These are phyloP conservation scores for Furcula furcula DNA, from an alignment of 2,888 invertebrate genomes.

Conservation along the genomic window DNA sequence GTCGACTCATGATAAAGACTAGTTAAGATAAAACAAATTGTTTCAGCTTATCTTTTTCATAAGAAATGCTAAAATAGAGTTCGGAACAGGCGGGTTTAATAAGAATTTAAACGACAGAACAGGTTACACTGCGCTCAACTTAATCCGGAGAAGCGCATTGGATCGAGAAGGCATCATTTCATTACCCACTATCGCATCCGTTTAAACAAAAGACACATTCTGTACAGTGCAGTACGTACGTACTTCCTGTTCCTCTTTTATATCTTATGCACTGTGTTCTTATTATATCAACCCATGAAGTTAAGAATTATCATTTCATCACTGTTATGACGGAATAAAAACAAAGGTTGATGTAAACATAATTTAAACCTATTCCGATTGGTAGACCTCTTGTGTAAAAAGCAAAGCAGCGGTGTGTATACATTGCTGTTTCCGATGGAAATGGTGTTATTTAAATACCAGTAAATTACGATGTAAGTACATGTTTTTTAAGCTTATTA, in stretches of 20 bases:
- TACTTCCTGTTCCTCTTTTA: constrained; percentile 17
- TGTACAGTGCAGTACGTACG: constrained; percentile 24
- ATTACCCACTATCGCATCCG: constrained; percentile 55
- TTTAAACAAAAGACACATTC: constrained; percentile 51
- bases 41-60: constrained; percentile 48
- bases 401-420: too few species aligned
- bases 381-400: too few species aligned
- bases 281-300: constrained; percentile 8
- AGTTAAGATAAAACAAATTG: constrained; percentile 48
- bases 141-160: constrained; percentile 59
- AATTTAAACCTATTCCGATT: too few species aligned
- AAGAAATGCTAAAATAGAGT: constrained; percentile 38
- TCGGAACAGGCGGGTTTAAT: constrained; percentile 38
- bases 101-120: constrained; percentile 57
- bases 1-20: constrained; percentile 12
- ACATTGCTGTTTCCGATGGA: too few species aligned
- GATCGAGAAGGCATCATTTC: constrained; percentile 57
- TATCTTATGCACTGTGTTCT: constrained; percentile 16
- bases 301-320: background rate
- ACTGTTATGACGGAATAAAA: background rate
- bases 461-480: background rate
- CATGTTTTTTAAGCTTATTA: too few species aligned
- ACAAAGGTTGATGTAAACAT: too few species aligned
- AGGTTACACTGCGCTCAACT: constrained; percentile 61
- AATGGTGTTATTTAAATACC: too few species aligned